A percentile compares a stretch with the other conserved stretches of the same genome.
phyloP scores from a whole-genome alignment of 2,888 invertebrate genomes.

The Byasa hedistus region DNA sequence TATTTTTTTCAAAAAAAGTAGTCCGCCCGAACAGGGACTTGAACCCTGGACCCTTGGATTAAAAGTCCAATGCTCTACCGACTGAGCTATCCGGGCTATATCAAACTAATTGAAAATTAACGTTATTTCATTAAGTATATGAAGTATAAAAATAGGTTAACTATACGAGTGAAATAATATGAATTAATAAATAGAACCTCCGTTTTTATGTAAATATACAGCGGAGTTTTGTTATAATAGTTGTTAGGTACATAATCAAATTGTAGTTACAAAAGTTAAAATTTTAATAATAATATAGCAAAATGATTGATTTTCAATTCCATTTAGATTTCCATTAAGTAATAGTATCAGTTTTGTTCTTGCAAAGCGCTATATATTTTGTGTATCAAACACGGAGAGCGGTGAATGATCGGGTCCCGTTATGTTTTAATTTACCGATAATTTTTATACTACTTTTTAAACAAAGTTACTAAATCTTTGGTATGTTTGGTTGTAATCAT shows the following conservation, averaged over 20 bases:
- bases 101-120: conserved; percentile 3
- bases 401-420: too few relatives aligned
- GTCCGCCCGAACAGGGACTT: conserved; percentile 78
- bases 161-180: neutral
- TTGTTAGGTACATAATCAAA: too few relatives aligned
- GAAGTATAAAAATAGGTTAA: neutral
- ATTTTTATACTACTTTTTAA: neutral
- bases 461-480: neutral
- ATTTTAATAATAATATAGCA: too few relatives aligned
- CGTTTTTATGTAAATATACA: too few relatives aligned
- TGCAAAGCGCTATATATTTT: too few relatives aligned
- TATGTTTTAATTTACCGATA: neutral
- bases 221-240: too few relatives aligned
- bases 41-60: conserved; percentile 80
- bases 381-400: too few relatives aligned
- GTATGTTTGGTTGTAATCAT: neutral
- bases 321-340: too few relatives aligned
- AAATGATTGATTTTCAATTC: too few relatives aligned
- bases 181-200: too few relatives aligned
- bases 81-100: conserved; percentile 76
- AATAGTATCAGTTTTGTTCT: too few relatives aligned
- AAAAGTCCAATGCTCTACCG: conserved; percentile 74
- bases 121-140: neutral
- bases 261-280: too few relatives aligned
- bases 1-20: conserved; percentile 17